phyloP scores from a whole-genome alignment of 2,888 invertebrate genomes.

The Desoria tigrina region DNA sequence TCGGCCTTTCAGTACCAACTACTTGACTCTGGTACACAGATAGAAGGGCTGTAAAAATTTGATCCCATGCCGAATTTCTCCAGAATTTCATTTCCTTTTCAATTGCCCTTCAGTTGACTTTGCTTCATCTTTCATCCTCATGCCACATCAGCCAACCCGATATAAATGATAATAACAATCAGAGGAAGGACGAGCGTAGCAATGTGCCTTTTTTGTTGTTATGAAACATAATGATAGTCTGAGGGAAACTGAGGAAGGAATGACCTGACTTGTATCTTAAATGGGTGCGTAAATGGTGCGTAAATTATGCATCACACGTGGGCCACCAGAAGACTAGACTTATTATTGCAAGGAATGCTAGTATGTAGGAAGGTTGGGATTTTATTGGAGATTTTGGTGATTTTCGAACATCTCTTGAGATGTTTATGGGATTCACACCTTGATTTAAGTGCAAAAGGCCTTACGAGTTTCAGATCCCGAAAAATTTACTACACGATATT shows the following conservation, averaged over 20 bases:
- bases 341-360: neutral
- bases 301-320: constrained; percentile 34
- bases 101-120: constrained; percentile 7
- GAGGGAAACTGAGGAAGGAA: constrained; percentile 15
- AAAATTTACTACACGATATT: no score
- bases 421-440: constrained; percentile 21
- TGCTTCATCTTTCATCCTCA: neutral
- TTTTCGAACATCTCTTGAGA: constrained; percentile 13
- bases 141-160: no score
- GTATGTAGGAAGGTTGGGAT: constrained; percentile 2
- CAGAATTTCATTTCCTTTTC: neutral
- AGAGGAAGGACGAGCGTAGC: neutral
- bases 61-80: neutral
- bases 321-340: constrained; percentile 5
- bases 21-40: no score
- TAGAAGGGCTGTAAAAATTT: no score
- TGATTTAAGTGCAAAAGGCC: constrained; percentile 6
- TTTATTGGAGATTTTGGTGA: constrained; percentile 17
- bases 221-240: neutral
- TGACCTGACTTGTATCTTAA: constrained; percentile 18
- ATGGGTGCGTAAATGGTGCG: constrained; percentile 32
- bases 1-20: no score
- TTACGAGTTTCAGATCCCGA: constrained; percentile 1
- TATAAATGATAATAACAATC: neutral
- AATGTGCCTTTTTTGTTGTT: neutral